A percentile compares a stretch with the other conserved stretches of the same genome.
Evolutionary conservation across 64 coral and sea anemone genomes (phyloP).

Genomic region (Porites lutea): DNA sequence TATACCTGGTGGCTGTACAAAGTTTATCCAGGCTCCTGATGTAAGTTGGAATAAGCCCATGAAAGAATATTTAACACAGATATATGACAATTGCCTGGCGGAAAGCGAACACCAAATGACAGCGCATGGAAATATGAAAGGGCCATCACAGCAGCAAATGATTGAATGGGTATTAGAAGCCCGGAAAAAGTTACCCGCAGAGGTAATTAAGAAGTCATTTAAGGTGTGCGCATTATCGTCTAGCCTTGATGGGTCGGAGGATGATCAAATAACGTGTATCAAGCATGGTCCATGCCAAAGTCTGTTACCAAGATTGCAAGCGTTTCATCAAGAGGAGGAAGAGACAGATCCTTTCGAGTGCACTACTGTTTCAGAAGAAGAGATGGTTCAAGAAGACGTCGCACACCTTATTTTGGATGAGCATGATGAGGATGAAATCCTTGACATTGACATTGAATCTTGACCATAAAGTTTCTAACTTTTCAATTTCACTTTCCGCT

Average conservation of each 20-base stretch:
- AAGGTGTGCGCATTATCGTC: constrained; percentile 63
- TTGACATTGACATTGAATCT: too few species aligned
- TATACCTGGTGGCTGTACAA: constrained; percentile 21
- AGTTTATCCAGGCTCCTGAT: constrained; percentile 53
- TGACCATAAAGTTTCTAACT: too few species aligned
- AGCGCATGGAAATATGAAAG: constrained; percentile 70
- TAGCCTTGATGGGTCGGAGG: constrained; percentile 49
- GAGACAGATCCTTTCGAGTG: constrained; percentile 23
- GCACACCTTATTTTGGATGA: constrained; percentile 13
- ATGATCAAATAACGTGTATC: constrained; percentile 58
- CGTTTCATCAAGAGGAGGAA: constrained; percentile 45
- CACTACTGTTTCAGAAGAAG: constrained; percentile 23
- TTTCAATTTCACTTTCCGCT: too few species aligned
- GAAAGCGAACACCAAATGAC: constrained; percentile 63
- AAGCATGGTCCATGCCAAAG: constrained; percentile 50
- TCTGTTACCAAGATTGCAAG: constrained; percentile 47
- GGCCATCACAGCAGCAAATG: constrained; percentile 65
- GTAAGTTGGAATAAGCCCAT: constrained; percentile 17
- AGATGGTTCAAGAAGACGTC: not conserved
- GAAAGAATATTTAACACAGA: constrained; percentile 60
- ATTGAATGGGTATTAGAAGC: constrained; percentile 36
- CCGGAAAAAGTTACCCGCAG: too few species aligned
- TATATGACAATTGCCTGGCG: constrained; percentile 66
- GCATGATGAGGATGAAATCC: not conserved
- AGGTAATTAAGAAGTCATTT: constrained; percentile 49